Evolutionary conservation across 2,113 vertebrate genomes (phyloP), one percentile per base, ranked within the genome.

Genomic region (Callipepla californica): DNA sequence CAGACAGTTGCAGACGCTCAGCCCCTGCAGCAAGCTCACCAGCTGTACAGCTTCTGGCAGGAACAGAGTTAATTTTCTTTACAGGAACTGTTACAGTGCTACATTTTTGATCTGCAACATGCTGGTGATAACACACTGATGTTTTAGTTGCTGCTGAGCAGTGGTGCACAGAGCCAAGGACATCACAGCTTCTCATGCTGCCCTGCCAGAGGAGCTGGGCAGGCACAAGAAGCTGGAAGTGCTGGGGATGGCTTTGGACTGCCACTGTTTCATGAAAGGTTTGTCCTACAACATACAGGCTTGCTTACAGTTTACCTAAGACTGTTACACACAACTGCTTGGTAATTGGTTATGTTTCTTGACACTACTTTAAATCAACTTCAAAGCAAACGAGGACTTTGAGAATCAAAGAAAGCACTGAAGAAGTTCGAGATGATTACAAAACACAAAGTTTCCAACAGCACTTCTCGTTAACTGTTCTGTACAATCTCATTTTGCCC

Each of bases 301-400:
- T 9, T 3, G 12, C 30, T 38, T 58, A 58, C 0, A 1, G 36
- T 16, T 81, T 40, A 72, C 45, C n/a, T 10, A 55, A 44, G 26
- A 47, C 0, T 25, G 48, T 16, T 14, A 55, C 11, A 22, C 0
- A 1, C 4, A 16, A 11, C 28, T 38, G 18, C 20, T 87, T 36
- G 10, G 13, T 9, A 79, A 79, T 38, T 66, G 15, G 53, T 25
- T 32, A 13, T 3, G 3, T 44, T 86, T 77, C 73, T 59, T 25
- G 57, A 57, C 2, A 0, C 30, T 40, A 44, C 34, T 58, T 26
- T 36, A 50, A 22, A 50, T 25, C 16, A 25, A 62, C 44, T 76
- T 69, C 63, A 80, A 22, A 26, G 23, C 15, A 63, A 58, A 81
- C 14, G 34, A 69, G 10, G 32, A 67, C 47, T 72, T 6, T 6